These are phyloP conservation scores for Hycleus phaleratus DNA, from an alignment of 1,140 invertebrate genomes.

Conservation along the genomic window DNA sequence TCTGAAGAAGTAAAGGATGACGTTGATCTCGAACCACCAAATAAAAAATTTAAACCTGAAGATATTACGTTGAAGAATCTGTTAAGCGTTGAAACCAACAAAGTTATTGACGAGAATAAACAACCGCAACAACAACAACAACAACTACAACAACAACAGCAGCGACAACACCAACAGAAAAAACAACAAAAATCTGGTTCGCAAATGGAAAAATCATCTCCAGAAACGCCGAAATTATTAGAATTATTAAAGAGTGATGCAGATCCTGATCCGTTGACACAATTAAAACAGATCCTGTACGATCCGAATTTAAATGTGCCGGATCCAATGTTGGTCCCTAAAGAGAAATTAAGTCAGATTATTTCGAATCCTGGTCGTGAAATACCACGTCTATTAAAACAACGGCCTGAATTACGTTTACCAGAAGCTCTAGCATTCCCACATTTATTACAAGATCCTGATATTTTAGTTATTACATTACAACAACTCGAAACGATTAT, in stretches of 20 bases:
- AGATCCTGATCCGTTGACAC: slow-evolving; percentile 57
- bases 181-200: not conserved
- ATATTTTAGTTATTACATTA: slow-evolving; percentile 69
- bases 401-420: slow-evolving; percentile 59
- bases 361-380: slow-evolving; percentile 64
- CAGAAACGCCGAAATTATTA: slow-evolving; percentile 36
- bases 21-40: slow-evolving; percentile 43
- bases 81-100: slow-evolving; percentile 39
- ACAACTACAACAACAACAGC: too few relatives aligned
- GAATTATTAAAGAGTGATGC: slow-evolving; percentile 43
- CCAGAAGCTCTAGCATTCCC: slow-evolving; percentile 64
- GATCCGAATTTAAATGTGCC: slow-evolving; percentile 63
- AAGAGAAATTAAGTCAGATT: slow-evolving; percentile 60
- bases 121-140: too few relatives aligned
- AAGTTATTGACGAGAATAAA: slow-evolving; percentile 35
- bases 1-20: slow-evolving; percentile 46
- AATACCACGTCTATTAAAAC: slow-evolving; percentile 63
- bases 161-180: too few relatives aligned
- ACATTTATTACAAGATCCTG: slow-evolving; percentile 63
- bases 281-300: slow-evolving; percentile 62
- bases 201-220: slow-evolving; percentile 16
- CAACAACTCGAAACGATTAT: slow-evolving; percentile 67
- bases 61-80: slow-evolving; percentile 42
- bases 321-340: slow-evolving; percentile 71
- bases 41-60: slow-evolving; percentile 49